Percentiles rank a stretch among this genome's conserved stretches.
These are phyloP conservation scores for Dendrocopos noguchii DNA, from an alignment of 2,113 vertebrate species.

Conservation along the genomic window DNA sequence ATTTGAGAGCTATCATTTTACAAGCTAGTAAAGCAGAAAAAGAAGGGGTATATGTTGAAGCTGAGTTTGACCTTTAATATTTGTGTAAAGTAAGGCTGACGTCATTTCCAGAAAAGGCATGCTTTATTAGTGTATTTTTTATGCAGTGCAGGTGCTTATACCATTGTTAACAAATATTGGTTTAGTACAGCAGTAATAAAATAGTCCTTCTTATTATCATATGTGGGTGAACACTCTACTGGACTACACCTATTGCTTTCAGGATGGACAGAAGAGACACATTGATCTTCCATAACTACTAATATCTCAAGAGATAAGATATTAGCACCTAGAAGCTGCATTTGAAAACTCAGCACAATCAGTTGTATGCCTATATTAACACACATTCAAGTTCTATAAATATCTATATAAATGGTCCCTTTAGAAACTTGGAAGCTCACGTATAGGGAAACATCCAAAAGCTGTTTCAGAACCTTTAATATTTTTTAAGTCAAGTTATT, in stretches of 20 bases:
- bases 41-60: neutral
- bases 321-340: neutral
- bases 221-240: neutral
- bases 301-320: neutral
- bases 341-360: neutral
- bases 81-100: neutral
- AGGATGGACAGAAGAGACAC: neutral
- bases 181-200: neutral
- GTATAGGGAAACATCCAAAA: neutral
- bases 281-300: neutral
- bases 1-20: neutral
- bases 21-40: neutral
- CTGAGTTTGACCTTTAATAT: neutral
- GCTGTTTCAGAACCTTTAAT: neutral
- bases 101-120: neutral
- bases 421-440: neutral
- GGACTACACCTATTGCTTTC: neutral
- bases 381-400: fast-evolving
- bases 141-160: neutral
- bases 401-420: neutral
- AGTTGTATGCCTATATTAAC: neutral
- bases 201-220: neutral
- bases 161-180: neutral
- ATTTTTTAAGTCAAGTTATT: neutral
- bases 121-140: neutral